These are phyloP conservation scores for Panurus biarmicus DNA, from an alignment of 2,113 vertebrate species.

Conservation along the genomic window DNA sequence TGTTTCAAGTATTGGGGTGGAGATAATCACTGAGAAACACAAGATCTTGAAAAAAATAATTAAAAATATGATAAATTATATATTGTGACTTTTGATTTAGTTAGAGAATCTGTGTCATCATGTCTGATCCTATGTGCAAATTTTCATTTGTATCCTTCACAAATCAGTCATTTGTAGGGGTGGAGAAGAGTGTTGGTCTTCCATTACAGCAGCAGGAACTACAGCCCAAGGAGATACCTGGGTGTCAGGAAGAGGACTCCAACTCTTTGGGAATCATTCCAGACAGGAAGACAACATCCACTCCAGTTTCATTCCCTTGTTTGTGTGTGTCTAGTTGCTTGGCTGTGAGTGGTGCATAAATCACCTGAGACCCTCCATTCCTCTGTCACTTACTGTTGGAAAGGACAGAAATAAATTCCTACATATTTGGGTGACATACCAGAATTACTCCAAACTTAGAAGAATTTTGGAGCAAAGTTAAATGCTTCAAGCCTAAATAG, in stretches of 20 bases:
- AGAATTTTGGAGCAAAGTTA: neutral
- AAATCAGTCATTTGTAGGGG: neutral
- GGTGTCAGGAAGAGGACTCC: neutral
- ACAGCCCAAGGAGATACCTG: neutral
- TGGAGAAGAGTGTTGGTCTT: neutral
- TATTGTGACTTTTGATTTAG: neutral
- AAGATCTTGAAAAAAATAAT: neutral
- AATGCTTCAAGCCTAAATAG: neutral
- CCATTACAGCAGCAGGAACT: neutral
- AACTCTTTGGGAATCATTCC: neutral
- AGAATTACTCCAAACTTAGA: neutral
- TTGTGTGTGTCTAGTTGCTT: neutral
- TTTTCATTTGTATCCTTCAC: neutral
- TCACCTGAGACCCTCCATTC: neutral
- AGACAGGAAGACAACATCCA: neutral
- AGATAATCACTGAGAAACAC: neutral
- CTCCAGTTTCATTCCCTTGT: neutral
- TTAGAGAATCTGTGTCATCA: neutral
- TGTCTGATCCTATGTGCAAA: neutral
- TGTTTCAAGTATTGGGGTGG: neutral
- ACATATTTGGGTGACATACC: neutral
- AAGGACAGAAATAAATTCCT: neutral
- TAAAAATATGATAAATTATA: neutral
- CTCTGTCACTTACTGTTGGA: neutral
- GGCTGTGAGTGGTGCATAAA: neutral